Evolutionary conservation across 2,888 invertebrate species (phyloP), one percentile per base, ranked within the genome.

Genomic region (Nephrocerus scutellatus): DNA sequence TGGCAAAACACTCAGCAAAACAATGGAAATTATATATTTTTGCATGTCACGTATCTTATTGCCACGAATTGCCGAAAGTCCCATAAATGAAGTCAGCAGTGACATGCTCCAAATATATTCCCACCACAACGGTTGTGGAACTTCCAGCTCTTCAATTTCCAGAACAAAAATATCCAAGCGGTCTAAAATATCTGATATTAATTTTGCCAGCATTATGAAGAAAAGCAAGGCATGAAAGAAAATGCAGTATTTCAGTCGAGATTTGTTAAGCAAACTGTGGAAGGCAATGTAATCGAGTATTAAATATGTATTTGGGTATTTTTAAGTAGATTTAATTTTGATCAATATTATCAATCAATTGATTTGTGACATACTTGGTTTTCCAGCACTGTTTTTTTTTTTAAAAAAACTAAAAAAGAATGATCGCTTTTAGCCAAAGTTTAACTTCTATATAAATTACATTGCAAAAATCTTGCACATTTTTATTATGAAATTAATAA

Each of bases 41-140:
- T 82, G 75, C 69, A 91, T 76, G 30, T 81, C 77, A 39, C 75
- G 75, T 36, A 84, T 76, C 59, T 82, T 82, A 71, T 95, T 96
- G 51, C 80, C 82, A 54, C 88, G 82, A 50, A 89, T 79, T 24
- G 95, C 88, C 21, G 87, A 80, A 36, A 93, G 72, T 5, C 88
- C 93, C 41, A 92, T 71, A 66, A 92, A 82, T 10, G 89, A 86
- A 24, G 88, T 75, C 21, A 89, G 66, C 40, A 92, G 71, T 53
- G 92, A 91, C 15, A 80, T 69, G 51, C 88, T 80, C 93, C 95
- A 96, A 55, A 86, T 76, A 67, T 91, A 95, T 69, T 96, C 95
- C 95, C 95, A 96, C 63, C 62, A 63, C 46, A 70, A 70, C 61
- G 69, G 79, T 74, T 83, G 80, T 51, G 96, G 95, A 69, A 96